Base-by-base conservation (phyloP, 2,888 invertebrate species). In the Diplolepis rosae region DNA sequence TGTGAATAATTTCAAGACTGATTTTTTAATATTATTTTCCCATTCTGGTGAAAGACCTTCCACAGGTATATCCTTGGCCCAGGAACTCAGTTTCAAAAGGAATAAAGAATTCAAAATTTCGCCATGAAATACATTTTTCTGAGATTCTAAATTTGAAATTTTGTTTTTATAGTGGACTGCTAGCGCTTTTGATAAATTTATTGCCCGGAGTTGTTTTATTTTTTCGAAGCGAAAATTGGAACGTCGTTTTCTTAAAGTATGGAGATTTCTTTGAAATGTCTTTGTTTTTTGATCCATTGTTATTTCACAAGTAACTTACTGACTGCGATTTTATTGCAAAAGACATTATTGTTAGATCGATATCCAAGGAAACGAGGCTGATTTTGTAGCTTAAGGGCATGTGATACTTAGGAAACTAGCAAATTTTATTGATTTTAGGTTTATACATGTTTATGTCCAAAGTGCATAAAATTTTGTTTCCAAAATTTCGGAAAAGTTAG, bases 1-100 rank as follows among this genome's bases (percentile, higher is more conserved):
- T 35, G 71, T 79, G 18, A 79, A 56, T 4, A 65, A 73, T 13
- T 67, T 73, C 9, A 82, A 78, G 69, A 88, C 76, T 42, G 85
- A 73, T 27, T 80, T 76, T 22, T 84, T 70, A 54, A 88, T 87
- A 65, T 81, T 82, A 39, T 76, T 66, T 73, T 85, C 83, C 87
- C 87, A 88, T 35, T 84, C 79, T 3, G 51, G 32, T 13, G 83
- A 80, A 22, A 86, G 79, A 52, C 70, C 73, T 30, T 77, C 73
- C 1, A 81, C 45, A 4, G 77, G 75, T 48, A 82, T 81, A 61
- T 79, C 74, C 54, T 74, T 76, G 24, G 77, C 73, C 77, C 79
- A 81, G 27, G 13, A 24, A n/a, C 35, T 51, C 3, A 61, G 3
- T 61, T 61, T 61, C 4, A 24, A 3, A 1, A 61, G 4, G 24